A percentile compares a stretch with the other conserved stretches of the same genome.
Conservation (phyloP, 2,113 vertebrate species). For the Speoplatyrhinus poulsoni region DNA sequence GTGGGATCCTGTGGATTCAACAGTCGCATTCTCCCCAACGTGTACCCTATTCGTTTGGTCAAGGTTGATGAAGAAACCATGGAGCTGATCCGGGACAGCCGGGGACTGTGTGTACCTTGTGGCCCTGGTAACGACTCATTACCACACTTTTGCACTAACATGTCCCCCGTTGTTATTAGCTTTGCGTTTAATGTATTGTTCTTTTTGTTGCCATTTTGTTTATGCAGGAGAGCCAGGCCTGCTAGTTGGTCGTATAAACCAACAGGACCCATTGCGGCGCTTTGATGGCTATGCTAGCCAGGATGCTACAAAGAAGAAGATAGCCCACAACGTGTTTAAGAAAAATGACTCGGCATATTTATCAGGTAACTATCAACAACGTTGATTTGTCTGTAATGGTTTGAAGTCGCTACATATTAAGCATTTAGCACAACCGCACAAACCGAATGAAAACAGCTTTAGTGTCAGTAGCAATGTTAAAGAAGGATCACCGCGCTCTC, state of each 20-base stretch:
- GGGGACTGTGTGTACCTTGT: constrained; percentile 85
- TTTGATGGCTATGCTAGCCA: constrained; percentile 89
- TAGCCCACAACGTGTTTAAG: constrained; percentile 81
- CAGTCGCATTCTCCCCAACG: constrained; percentile 84
- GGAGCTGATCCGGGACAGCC: constrained; percentile 81
- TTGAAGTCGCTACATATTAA: neutral
- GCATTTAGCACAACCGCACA: neutral
- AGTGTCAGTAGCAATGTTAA: neutral
- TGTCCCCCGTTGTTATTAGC: neutral
- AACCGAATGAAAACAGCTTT: neutral
- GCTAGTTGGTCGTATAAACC: constrained; percentile 87
- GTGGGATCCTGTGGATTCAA: constrained; percentile 89
- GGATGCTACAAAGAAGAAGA: constrained; percentile 87
- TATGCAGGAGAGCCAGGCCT: constrained; percentile 77
- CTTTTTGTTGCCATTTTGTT: neutral
- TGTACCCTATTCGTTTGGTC: constrained; percentile 89
- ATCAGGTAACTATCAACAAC: constrained; percentile 74
- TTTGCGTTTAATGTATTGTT: neutral
- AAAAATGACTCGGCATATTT: constrained; percentile 88
- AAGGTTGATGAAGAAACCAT: constrained; percentile 87
- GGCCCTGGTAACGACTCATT: constrained; percentile 75
- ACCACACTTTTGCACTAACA: neutral
- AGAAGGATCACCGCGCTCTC: neutral
- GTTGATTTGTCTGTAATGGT: neutral
- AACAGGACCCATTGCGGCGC: constrained; percentile 85